A percentile compares a stretch with the other conserved stretches of the same genome.
phyloP scores from a whole-genome alignment of 2,113 vertebrate species.

The Hemibagrus wyckioides region DNA sequence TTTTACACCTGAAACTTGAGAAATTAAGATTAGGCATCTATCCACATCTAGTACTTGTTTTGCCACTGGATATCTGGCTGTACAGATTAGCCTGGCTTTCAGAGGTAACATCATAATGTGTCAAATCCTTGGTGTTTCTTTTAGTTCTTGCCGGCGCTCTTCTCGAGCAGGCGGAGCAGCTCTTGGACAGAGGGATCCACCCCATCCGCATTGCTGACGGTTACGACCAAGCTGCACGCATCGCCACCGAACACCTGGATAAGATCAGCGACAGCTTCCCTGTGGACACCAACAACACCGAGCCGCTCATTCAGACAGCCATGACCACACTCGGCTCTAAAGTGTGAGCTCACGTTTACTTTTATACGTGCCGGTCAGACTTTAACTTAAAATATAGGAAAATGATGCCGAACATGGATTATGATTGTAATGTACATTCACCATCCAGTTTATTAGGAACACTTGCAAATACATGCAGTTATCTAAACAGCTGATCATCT shows the following conservation, averaged over 20 bases:
- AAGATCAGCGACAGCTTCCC: constrained; percentile 89
- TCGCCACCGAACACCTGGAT: constrained; percentile 88
- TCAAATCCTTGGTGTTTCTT: not conserved
- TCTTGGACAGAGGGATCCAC: constrained; percentile 94
- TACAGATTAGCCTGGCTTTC: not conserved
- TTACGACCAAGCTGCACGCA: constrained; percentile 90
- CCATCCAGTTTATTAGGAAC: not conserved
- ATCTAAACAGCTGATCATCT: not conserved
- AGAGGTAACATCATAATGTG: not conserved
- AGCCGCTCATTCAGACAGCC: constrained; percentile 93
- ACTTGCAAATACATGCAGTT: not conserved
- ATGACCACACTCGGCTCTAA: constrained; percentile 97
- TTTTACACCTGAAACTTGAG: too few relatives aligned
- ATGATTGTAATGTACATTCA: not conserved
- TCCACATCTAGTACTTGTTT: not conserved
- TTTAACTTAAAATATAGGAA: not conserved
- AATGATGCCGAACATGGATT: not conserved
- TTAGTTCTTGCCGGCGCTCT: constrained; percentile 92
- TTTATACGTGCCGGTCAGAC: not conserved
- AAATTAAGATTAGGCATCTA: too few relatives aligned
- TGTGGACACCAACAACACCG: constrained; percentile 82
- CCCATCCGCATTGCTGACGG: constrained; percentile 95
- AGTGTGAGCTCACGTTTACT: constrained; percentile 78
- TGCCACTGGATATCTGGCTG: not conserved
- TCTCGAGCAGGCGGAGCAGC: constrained; percentile 91